Evolutionary conservation across 2,113 vertebrate species (phyloP).

Genomic region (Neotoma lepida): DNA sequence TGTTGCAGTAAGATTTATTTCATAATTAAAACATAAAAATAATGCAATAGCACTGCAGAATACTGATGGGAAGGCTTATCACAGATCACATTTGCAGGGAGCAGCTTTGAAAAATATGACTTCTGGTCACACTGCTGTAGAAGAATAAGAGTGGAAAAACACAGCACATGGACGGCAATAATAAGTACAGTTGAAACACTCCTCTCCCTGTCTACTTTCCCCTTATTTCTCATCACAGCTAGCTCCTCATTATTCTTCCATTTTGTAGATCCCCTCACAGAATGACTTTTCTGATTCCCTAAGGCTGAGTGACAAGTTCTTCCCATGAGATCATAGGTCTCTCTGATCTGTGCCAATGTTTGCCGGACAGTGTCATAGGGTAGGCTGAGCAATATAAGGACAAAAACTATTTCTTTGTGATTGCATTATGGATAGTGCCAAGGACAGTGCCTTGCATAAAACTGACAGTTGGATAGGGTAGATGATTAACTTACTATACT

Average conservation of each 20-base stretch:
- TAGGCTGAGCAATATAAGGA: neutral
- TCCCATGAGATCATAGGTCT: neutral
- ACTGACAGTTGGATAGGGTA: neutral
- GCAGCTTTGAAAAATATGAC: conserved; percentile 58
- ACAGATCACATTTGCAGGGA: conserved; percentile 46
- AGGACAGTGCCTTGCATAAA: neutral
- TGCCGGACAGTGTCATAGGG: neutral
- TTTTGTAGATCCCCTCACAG: neutral
- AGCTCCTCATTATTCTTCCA: neutral
- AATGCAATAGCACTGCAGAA: conserved; percentile 18
- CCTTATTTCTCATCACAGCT: neutral
- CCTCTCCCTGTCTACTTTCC: neutral
- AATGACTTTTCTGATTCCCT: neutral
- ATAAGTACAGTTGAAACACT: neutral
- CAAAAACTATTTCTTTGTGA: neutral
- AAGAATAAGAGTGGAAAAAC: conserved; percentile 16
- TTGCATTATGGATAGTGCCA: neutral
- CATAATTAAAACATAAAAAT: conserved; percentile 73
- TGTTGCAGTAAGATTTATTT: conserved; percentile 72
- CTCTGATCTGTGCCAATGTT: neutral
- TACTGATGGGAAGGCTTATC: conserved; percentile 33
- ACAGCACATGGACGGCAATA: neutral
- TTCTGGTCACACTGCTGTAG: neutral
- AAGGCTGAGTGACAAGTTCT: neutral
- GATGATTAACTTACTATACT: neutral